Percentiles rank a stretch among this genome's conserved stretches.
phyloP scores from a whole-genome alignment of 2,113 vertebrate genomes.

The Etheostoma cragini region DNA sequence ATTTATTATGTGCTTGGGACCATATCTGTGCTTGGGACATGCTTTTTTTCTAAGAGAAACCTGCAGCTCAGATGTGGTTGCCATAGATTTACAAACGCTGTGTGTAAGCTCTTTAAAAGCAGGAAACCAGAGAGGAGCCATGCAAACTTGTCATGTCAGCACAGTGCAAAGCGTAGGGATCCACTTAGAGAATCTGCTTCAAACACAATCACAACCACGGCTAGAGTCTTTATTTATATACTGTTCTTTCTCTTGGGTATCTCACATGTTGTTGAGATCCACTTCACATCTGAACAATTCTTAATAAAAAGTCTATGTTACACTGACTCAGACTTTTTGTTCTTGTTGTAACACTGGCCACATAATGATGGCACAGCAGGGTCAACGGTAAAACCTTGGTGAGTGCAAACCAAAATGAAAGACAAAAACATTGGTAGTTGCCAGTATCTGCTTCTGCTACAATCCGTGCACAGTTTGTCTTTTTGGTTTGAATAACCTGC shows the following conservation, averaged over 20 bases:
- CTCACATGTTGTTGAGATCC: slow-evolving; percentile 4
- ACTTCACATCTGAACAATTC: slow-evolving; percentile 15
- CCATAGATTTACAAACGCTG: slow-evolving; percentile 17
- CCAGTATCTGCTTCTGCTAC: too few species aligned
- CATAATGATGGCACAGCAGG: neutral
- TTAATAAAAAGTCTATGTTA: neutral
- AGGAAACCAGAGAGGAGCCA: slow-evolving; percentile 22
- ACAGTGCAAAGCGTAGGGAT: slow-evolving; percentile 11
- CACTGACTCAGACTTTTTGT: neutral
- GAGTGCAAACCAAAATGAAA: neutral
- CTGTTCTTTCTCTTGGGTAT: slow-evolving; percentile 5
- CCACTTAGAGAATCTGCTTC: slow-evolving; percentile 29
- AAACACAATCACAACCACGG: slow-evolving; percentile 37
- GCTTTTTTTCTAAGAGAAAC: neutral
- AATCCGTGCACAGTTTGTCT: neutral
- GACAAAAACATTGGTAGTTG: neutral
- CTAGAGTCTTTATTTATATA: slow-evolving; percentile 52
- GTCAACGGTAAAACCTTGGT: too few species aligned
- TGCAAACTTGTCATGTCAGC: slow-evolving; percentile 56
- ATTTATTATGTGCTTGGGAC: neutral
- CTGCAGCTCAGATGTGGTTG: slow-evolving; percentile 32
- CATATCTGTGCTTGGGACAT: neutral
- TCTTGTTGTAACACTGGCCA: neutral
- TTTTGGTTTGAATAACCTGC: neutral
- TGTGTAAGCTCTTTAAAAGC: slow-evolving; percentile 35